A percentile compares a stretch with the other conserved stretches of the same genome.
phyloP scores from a whole-genome alignment of 1,140 invertebrate genomes.

The Chionoecetes opilio region DNA sequence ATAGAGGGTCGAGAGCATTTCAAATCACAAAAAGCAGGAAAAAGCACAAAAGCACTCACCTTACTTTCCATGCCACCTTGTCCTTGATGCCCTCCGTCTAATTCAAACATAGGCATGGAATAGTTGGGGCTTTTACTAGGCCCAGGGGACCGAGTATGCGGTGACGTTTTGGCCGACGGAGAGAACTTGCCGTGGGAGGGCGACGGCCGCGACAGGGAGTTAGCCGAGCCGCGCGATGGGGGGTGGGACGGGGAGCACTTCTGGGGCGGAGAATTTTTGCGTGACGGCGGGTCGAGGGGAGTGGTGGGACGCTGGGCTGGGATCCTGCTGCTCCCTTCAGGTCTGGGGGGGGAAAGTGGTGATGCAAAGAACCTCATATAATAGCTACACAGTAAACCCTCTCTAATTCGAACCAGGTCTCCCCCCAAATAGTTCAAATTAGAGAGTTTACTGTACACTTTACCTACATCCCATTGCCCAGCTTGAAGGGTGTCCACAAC shows the following conservation, averaged over 20 bases:
- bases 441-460: too few relatives aligned
- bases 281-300: conserved; percentile 58
- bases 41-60: background rate
- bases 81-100: too few relatives aligned
- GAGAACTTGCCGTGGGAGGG: conserved; percentile 81
- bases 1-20: too few relatives aligned
- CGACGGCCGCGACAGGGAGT: conserved; percentile 61
- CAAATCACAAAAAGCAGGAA: too few relatives aligned
- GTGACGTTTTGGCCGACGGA: conserved; percentile 86
- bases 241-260: conserved; percentile 80
- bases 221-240: conserved; percentile 65
- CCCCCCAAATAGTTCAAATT: too few relatives aligned
- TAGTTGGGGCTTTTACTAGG: conserved; percentile 67
- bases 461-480: too few relatives aligned
- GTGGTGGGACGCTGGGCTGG: conserved; percentile 71
- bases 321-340: conserved; percentile 71
- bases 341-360: conserved; percentile 39
- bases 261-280: conserved; percentile 81
- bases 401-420: too few relatives aligned
- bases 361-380: too few relatives aligned
- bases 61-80: background rate
- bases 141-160: conserved; percentile 84
- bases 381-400: too few relatives aligned
- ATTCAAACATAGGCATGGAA: conserved; percentile 60
- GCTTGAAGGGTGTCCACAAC: too few relatives aligned